Conservation (phyloP, 2,113 vertebrate species). For the Uria lomvia region DNA sequence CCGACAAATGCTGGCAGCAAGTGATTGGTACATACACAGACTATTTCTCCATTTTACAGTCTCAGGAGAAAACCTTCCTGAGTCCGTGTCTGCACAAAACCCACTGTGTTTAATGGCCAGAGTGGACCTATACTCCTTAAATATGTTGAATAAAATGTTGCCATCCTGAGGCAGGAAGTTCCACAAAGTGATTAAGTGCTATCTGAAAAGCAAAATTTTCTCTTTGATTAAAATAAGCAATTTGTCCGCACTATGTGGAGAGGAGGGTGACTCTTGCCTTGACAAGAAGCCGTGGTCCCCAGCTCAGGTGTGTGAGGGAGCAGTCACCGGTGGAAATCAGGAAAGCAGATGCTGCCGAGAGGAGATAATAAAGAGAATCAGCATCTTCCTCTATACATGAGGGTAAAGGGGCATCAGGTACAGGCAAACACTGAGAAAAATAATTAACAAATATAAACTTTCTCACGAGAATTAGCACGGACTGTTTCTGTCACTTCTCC, state of each 20-base stretch:
- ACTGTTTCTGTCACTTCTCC: neutral
- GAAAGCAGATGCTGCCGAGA: neutral
- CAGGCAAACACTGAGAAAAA: neutral
- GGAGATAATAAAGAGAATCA: neutral
- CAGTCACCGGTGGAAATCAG: rapidly evolving
- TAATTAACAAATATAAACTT: neutral
- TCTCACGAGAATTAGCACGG: neutral
- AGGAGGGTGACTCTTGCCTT: neutral
- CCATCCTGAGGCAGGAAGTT: neutral
- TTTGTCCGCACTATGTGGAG: neutral
- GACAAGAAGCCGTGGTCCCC: neutral
- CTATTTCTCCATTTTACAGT: neutral
- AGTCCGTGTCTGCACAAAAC: neutral
- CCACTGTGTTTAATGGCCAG: neutral
- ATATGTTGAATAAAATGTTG: neutral
- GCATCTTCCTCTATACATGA: neutral
- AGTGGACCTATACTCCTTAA: neutral
- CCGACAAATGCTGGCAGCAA: neutral
- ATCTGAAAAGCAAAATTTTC: neutral
- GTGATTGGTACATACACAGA: neutral
- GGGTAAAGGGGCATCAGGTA: neutral
- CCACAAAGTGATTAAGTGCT: neutral
- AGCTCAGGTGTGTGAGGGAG: neutral
- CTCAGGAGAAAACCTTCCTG: neutral
- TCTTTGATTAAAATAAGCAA: neutral